Base-by-base conservation (phyloP, 1,140 invertebrate species). In the Ceratina calcarata region DNA sequence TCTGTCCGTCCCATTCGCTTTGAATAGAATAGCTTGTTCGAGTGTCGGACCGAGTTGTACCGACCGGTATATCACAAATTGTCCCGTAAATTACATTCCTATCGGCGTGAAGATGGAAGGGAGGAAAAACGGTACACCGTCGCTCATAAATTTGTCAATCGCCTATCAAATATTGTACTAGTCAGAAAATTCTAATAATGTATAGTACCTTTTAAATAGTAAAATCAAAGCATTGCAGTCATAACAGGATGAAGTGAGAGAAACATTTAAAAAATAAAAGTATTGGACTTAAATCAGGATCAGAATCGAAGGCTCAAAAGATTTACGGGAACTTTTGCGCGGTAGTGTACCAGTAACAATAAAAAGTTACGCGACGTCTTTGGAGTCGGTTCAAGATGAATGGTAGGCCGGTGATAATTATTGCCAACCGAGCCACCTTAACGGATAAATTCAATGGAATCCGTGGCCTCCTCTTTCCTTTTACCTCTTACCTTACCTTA, bases 351-450 rank as follows among this genome's bases (percentile, higher is more conserved):
- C 77, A 49, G 71, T 37, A 81, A 65, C 78, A 69, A 78, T 84
- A 86, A 57, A 86, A 76, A 74, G 76, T 79, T 83, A 68, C 77
- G 62, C 74, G 86, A 85, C 78, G 49, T 71, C 60, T 76, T 76
- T 75, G 78, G 76, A 84, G 83, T 72, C 61, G 81, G 55, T 62
- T 55, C 82, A 87, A 86, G 88, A 88, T 85, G 87, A 87, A 89
- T 89, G 84, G 86, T 71, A 81, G 84, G 78, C 75, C 32, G 55
- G 55, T 16, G 79, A 66, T 86, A 86, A 88, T 87, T 87, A 88
- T 87, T 80, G 65, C 75, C 79, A 45, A 86, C 82, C 85, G 24
- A 67, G 65, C 51, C 77, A 79, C 81, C 78, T 83, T 71, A 68
- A 53, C 62, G 55, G 61, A 62, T 62, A 85, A 85, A 88, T 66